These are phyloP conservation scores for Petrocephalus zakoni DNA, from an alignment of 2,113 vertebrate species.

Conservation along the genomic window DNA sequence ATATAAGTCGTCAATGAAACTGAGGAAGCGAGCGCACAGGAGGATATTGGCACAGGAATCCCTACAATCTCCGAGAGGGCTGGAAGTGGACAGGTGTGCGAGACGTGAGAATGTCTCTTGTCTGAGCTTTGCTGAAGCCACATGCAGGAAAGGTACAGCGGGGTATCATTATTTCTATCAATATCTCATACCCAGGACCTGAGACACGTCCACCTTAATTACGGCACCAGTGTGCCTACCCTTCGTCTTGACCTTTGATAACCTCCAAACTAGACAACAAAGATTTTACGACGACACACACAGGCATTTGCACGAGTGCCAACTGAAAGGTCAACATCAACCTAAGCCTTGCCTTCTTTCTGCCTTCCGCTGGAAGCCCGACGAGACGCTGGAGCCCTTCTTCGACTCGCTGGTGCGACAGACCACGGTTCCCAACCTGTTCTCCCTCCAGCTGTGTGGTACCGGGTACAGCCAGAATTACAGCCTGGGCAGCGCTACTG, in stretches of 20 bases:
- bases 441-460: constrained; percentile 94
- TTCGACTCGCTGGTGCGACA: constrained; percentile 95
- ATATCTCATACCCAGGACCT: neutral
- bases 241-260: neutral
- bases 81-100: neutral
- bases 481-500: constrained; percentile 74
- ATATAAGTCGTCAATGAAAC: neutral
- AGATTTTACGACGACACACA: neutral
- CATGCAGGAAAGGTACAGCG: neutral
- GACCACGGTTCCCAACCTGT: constrained; percentile 82
- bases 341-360: neutral
- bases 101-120: neutral
- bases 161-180: neutral
- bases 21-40: neutral
- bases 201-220: neutral
- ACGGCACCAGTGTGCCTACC: neutral
- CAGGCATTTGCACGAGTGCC: neutral
- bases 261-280: neutral
- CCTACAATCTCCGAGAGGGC: neutral
- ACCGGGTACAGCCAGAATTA: constrained; percentile 82
- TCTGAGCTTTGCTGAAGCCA: neutral
- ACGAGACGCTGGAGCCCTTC: constrained; percentile 89
- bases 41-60: neutral
- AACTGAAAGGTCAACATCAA: neutral
- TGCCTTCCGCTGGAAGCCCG: constrained; percentile 61